Evolutionary conservation across 2,888 invertebrate species (phyloP).

Genomic region (Mystacides longicornis): DNA sequence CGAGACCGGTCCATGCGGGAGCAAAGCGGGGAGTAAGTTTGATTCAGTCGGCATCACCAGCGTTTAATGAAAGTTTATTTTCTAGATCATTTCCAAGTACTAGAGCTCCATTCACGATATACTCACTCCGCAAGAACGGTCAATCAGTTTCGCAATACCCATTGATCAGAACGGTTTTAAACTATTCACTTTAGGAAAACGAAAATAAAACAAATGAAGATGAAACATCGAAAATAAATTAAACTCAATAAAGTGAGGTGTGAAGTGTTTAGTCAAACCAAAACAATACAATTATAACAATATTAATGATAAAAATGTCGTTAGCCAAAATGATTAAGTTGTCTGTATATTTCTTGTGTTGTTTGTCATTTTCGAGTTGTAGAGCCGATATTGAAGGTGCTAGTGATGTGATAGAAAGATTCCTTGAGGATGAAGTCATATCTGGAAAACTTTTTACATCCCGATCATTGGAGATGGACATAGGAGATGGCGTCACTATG

Average conservation of each 20-base stretch:
- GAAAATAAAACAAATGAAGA: neutral
- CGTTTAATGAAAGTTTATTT: neutral
- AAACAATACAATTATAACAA: neutral
- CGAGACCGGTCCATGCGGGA: too few relatives aligned
- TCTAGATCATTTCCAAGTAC: neutral
- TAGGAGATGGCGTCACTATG: conserved; percentile 18
- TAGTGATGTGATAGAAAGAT: neutral
- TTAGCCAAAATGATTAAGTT: neutral
- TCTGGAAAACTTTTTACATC: neutral
- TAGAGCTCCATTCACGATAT: neutral
- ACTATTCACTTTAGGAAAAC: too few relatives aligned
- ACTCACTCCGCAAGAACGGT: neutral
- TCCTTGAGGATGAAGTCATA: neutral
- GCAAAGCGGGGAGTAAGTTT: too few relatives aligned
- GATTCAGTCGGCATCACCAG: neutral
- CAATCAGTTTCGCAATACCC: neutral
- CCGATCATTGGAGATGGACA: conserved; percentile 1
- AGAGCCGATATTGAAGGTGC: neutral
- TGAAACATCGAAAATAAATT: neutral
- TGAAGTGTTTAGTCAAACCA: neutral
- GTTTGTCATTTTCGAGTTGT: neutral
- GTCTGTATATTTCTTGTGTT: neutral
- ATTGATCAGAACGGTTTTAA: conserved; percentile 1
- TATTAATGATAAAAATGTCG: neutral
- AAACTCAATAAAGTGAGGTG: neutral